Conservation (phyloP, 1,140 invertebrate genomes). For the Trypoxylus dichotomus region DNA sequence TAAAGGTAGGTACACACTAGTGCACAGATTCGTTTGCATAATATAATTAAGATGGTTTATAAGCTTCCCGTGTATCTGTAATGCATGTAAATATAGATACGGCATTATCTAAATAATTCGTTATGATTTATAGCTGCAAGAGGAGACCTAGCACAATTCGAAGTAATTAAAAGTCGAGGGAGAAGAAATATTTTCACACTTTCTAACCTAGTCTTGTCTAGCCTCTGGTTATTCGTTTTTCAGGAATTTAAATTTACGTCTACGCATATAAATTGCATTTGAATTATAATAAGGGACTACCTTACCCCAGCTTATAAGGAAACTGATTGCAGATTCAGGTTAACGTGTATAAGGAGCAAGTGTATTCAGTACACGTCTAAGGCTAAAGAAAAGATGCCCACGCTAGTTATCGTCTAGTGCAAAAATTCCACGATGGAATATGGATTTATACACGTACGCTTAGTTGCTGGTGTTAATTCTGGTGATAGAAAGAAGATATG, state of each 20-base stretch:
- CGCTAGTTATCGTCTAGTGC: neutral
- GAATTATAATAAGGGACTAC: conserved; percentile 6
- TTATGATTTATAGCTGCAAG: neutral
- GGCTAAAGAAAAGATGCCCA: neutral
- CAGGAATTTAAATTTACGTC: neutral
- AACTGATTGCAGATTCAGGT: neutral
- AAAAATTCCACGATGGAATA: neutral
- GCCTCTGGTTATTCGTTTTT: conserved; percentile 13
- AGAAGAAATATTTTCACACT: neutral
- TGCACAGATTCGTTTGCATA: conserved; percentile 5
- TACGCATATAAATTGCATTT: conserved; percentile 18
- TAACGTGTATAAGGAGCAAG: neutral
- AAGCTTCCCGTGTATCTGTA: neutral
- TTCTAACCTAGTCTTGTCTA: neutral
- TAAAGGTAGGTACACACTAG: conserved; percentile 5
- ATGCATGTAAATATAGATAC: conserved; percentile 3
- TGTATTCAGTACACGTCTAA: neutral
- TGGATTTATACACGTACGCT: neutral
- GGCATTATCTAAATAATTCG: conserved; percentile 5
- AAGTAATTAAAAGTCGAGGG: conserved; percentile 5
- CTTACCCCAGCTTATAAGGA: neutral
- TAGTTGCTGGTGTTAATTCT: conserved; percentile 1
- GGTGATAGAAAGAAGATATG: conserved; percentile 9
- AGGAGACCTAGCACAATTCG: conserved; percentile 3
- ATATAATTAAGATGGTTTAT: conserved; percentile 26